phyloP scores from a whole-genome alignment of 2,113 vertebrate species.

The Centrocercus urophasianus region DNA sequence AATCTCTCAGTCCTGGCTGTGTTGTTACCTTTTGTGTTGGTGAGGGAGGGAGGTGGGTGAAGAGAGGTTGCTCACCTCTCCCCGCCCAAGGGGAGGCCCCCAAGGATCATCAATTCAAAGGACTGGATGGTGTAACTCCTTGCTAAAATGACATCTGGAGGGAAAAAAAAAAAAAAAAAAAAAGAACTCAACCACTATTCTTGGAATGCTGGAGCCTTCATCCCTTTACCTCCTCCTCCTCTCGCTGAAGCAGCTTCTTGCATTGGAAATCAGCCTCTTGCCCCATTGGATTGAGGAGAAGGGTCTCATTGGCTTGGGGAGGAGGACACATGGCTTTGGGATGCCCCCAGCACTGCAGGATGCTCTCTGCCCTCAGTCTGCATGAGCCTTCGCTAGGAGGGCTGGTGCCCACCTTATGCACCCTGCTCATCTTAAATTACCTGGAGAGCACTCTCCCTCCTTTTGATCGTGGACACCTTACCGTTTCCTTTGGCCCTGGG shows the following conservation, averaged over 20 bases:
- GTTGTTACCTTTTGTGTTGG: background rate
- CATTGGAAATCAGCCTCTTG: background rate
- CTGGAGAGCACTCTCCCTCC: background rate
- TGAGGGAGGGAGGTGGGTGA: background rate
- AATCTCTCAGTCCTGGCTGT: background rate
- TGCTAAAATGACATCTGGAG: background rate
- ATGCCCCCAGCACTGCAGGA: background rate
- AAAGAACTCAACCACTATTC: background rate
- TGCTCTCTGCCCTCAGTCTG: background rate
- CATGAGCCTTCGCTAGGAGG: accelerated
- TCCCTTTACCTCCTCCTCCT: background rate
- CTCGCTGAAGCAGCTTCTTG: accelerated
- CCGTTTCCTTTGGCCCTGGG: conserved; percentile 14
- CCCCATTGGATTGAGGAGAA: background rate
- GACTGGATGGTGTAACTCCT: background rate
- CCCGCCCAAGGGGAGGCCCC: background rate
- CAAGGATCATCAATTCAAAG: background rate
- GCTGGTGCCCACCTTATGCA: background rate
- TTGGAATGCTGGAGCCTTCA: background rate
- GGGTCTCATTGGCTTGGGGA: background rate
- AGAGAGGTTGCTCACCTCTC: background rate
- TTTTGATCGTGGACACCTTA: conserved; percentile 39
- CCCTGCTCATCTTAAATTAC: background rate
- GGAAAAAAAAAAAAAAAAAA: background rate
- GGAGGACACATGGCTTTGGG: background rate